A percentile compares a stretch with the other conserved stretches of the same genome.
These are phyloP conservation scores for Stigmatopora argus DNA, from an alignment of 2,113 vertebrate genomes.

Conservation along the genomic window DNA sequence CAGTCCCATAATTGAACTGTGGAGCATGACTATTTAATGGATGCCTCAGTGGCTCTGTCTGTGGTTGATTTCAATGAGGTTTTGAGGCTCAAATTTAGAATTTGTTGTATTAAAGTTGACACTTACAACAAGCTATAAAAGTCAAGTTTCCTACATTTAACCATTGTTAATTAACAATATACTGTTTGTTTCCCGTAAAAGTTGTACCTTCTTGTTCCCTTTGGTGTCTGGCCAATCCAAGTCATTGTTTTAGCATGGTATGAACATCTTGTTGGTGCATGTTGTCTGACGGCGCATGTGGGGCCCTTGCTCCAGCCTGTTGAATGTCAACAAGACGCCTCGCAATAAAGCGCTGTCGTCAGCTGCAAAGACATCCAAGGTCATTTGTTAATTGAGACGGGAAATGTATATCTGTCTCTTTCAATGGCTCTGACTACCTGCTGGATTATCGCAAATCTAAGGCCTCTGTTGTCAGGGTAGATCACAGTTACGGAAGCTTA, in stretches of 20 bases:
- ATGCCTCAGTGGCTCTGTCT: no score
- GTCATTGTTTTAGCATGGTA: slow-evolving; percentile 44
- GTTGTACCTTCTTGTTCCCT: slow-evolving; percentile 3
- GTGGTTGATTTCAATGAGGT: background rate
- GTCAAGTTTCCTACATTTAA: background rate
- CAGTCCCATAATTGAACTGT: no score
- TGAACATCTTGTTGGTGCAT: slow-evolving; percentile 66
- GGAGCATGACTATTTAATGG: no score
- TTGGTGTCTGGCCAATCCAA: slow-evolving; percentile 19
- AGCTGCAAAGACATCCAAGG: slow-evolving; percentile 57
- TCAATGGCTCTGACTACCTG: slow-evolving; percentile 11
- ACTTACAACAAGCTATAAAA: background rate
- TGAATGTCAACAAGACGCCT: slow-evolving; percentile 69
- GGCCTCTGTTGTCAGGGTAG: slow-evolving; percentile 10
- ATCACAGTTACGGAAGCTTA: background rate
- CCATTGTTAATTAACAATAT: background rate
- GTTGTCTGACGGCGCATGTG: slow-evolving; percentile 64
- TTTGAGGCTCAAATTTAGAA: background rate
- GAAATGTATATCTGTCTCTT: slow-evolving; percentile 15
- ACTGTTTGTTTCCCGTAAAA: slow-evolving; percentile 20
- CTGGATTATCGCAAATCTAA: slow-evolving; percentile 29
- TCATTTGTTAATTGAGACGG: slow-evolving; percentile 43
- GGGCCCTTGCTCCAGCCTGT: slow-evolving; percentile 66
- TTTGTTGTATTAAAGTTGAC: background rate
- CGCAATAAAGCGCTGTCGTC: slow-evolving; percentile 57